Percentiles rank a stretch among this genome's conserved stretches.
These are phyloP conservation scores for Macaria liturata DNA, from an alignment of 2,888 invertebrate genomes.

Conservation along the genomic window DNA sequence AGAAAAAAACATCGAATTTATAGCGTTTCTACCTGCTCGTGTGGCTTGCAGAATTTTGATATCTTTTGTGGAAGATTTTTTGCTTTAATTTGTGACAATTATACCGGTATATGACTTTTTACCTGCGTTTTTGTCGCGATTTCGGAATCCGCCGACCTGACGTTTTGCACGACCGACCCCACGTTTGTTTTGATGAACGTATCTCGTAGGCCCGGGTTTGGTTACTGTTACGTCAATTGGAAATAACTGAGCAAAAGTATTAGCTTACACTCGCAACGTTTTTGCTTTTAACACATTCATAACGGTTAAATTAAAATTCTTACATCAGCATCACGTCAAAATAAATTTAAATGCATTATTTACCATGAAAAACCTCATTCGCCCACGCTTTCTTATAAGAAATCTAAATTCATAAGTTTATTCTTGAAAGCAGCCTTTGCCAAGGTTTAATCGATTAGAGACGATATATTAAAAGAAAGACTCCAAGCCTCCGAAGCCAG, in stretches of 20 bases:
- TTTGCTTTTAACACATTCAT: conserved; percentile 20
- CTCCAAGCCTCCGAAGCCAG: conserved; percentile 58
- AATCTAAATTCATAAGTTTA: conserved; percentile 12
- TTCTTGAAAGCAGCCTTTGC: conserved; percentile 29
- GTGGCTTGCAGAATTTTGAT: conserved; percentile 83
- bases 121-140: conserved; percentile 69
- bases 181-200: conserved; percentile 65
- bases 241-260: conserved; percentile 44
- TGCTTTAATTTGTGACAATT: conserved; percentile 84
- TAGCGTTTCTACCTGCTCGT: conserved; percentile 78
- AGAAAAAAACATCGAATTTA: conserved; percentile 62
- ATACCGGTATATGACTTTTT: conserved; percentile 83
- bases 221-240: conserved; percentile 56
- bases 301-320: neutral
- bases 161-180: conserved; percentile 68
- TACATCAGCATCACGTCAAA: neutral
- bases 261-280: conserved; percentile 34
- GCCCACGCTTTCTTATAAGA: conserved; percentile 26
- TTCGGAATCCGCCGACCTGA: conserved; percentile 61
- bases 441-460: conserved; percentile 71
- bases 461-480: conserved; percentile 73
- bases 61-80: conserved; percentile 77
- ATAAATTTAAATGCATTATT: neutral
- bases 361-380: no score
- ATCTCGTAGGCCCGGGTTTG: conserved; percentile 45